A percentile compares a stretch with the other conserved stretches of the same genome.
These are phyloP conservation scores for Hozukius guyotensis DNA, from an alignment of 2,797 vertebrate genomes.

Conservation along the genomic window DNA sequence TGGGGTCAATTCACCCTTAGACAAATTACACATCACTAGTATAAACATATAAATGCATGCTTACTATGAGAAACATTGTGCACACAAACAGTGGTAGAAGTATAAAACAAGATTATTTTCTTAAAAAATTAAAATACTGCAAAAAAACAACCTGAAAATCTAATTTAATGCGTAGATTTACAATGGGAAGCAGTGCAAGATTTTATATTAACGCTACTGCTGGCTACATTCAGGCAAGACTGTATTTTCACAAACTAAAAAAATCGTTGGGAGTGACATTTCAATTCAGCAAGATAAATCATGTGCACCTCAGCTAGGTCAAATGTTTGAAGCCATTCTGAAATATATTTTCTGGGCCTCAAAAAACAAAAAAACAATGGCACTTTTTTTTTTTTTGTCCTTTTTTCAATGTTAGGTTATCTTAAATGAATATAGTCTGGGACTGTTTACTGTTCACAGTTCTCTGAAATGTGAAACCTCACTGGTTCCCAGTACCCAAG, in stretches of 20 bases:
- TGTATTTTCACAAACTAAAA: not conserved
- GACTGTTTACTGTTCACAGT: not conserved
- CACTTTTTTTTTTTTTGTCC: no score
- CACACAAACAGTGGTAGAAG: not conserved
- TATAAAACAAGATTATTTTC: not conserved
- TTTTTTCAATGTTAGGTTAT: not conserved
- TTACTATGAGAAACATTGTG: not conserved
- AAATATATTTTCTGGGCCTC: not conserved
- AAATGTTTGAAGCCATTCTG: constrained; percentile 12
- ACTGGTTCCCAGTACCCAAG: constrained; percentile 3
- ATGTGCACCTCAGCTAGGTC: not conserved
- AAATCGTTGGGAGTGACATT: constrained; percentile 6
- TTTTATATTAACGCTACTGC: not conserved
- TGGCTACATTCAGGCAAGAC: not conserved
- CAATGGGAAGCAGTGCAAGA: not conserved
- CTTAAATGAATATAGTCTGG: constrained; percentile 2
- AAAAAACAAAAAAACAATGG: not conserved
- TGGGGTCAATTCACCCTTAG: constrained; percentile 69
- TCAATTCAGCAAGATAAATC: constrained; percentile 18
- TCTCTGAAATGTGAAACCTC: constrained; percentile 25
- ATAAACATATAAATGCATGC: constrained; percentile 38
- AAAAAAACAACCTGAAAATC: constrained; percentile 16
- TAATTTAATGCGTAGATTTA: not conserved
- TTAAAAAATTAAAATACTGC: not conserved
- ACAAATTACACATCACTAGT: constrained; percentile 63